Base-by-base conservation (phyloP, 2,113 vertebrate genomes). In the Epinephelus fuscoguttatus region DNA sequence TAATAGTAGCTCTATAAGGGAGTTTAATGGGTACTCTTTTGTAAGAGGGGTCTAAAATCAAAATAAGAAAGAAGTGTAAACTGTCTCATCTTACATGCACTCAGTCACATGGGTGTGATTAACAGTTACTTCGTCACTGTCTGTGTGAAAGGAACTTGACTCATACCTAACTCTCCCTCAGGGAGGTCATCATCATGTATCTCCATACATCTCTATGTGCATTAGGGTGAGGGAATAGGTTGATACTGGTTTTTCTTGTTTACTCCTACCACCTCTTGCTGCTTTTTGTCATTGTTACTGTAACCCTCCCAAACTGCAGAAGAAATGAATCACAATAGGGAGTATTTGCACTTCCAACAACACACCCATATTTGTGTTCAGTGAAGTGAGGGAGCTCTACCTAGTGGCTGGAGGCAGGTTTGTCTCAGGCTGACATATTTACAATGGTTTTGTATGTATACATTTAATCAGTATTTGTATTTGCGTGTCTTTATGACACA, bases 341-440 rank as follows among this genome's bases (percentile, higher is more conserved):
- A 76, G 47, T 67, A 23, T 68, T 78, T 79, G 60, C 47, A 62
- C 63, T 60, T 42, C n/a, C 21, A 37, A 11, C 15, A 61, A 52
- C 64, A 87, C 81, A 25, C 69, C 56, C 78, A 66, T 64, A 7
- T 18, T 9, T 5, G 27, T 45, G 18, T 21, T 50, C 40, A 18
- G 42, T 49, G 37, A 69, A 70, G 81, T 64, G 33, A 45, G n/a
- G 56, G 50, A 85, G 90, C 90, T 71, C 85, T 60, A 85, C 75
- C 87, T 84, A 75, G 81, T 78, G 85, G 85, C 61, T 56, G 84
- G 30, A 21, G 59, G 73, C 12, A 45, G 4, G 10, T 40, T 52
- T 6, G 78, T 14, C 42, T 76, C 33, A 18, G 10, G 37, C 13
- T 50, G 21, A 21, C 15, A 5, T 30, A 14, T 15, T 59, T 30